Percentiles rank a stretch among this genome's conserved stretches.
Evolutionary conservation across 1,140 invertebrate genomes (phyloP).

Genomic region (Tribolium castaneum): DNA sequence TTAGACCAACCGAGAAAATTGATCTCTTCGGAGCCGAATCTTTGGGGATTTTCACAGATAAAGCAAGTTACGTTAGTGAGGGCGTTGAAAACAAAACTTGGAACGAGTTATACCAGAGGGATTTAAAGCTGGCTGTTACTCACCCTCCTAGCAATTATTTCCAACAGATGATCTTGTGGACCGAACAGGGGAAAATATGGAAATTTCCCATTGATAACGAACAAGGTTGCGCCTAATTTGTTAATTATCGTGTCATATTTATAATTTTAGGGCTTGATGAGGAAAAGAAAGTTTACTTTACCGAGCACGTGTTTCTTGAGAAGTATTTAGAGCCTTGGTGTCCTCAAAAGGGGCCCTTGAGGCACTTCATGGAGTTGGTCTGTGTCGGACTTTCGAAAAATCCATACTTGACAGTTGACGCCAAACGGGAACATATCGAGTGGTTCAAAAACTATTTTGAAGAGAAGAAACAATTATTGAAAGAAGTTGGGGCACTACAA

Average conservation of each 20-base stretch:
- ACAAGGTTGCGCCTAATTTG: slow-evolving; percentile 73
- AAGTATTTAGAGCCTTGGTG: slow-evolving; percentile 87
- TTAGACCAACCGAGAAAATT: slow-evolving; percentile 57
- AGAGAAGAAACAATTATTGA: slow-evolving; percentile 79
- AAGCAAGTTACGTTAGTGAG: slow-evolving; percentile 52
- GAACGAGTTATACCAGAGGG: slow-evolving; percentile 73
- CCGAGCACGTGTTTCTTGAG: slow-evolving; percentile 95
- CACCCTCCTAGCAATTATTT: slow-evolving; percentile 89
- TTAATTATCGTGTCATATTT: too few species aligned
- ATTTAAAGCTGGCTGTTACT: slow-evolving; percentile 72
- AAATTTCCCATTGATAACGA: slow-evolving; percentile 98
- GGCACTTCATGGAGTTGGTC: slow-evolving; percentile 98
- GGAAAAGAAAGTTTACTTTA: slow-evolving; percentile 84
- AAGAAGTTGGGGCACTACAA: slow-evolving; percentile 70
- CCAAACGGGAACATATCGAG: slow-evolving; percentile 90
- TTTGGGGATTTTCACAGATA: slow-evolving; percentile 70
- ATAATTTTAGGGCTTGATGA: slow-evolving; percentile 76
- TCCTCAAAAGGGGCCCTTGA: slow-evolving; percentile 87
- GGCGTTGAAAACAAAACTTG: slow-evolving; percentile 73
- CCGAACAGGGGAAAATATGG: slow-evolving; percentile 95
- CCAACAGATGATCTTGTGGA: slow-evolving; percentile 94
- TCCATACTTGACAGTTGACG: slow-evolving; percentile 86
- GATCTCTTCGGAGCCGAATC: slow-evolving; percentile 70
- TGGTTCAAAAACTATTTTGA: slow-evolving; percentile 95
- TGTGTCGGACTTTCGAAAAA: slow-evolving; percentile 95